phyloP scores from a whole-genome alignment of 2,888 invertebrate species.

The Ceriagrion tenellum region DNA sequence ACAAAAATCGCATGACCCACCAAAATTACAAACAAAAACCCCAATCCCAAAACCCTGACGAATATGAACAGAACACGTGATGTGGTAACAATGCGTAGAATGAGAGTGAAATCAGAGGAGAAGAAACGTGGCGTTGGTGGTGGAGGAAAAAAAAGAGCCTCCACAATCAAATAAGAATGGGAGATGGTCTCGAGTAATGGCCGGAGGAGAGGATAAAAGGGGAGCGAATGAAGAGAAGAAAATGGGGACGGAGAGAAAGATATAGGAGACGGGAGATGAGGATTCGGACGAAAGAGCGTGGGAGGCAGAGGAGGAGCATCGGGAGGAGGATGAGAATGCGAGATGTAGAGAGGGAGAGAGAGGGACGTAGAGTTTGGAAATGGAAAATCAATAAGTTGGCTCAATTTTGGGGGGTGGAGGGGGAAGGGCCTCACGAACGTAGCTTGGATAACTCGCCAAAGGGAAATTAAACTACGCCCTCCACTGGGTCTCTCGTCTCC shows the following conservation, averaged over 20 bases:
- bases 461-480: conserved; percentile 60
- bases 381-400: conserved; percentile 67
- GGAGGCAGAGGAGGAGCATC: too few relatives aligned
- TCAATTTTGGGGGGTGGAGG: conserved; percentile 63
- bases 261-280: too few relatives aligned
- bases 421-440: neutral
- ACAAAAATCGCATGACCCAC: too few relatives aligned
- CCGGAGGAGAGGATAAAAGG: too few relatives aligned
- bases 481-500: neutral
- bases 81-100: too few relatives aligned
- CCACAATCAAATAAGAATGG: neutral
- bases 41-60: too few relatives aligned
- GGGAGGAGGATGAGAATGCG: neutral
- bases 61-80: too few relatives aligned
- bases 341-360: neutral
- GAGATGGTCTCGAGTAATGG: neutral
- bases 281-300: neutral
- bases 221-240: too few relatives aligned
- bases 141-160: neutral
- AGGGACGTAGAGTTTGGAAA: conserved; percentile 60
- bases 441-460: conserved; percentile 63
- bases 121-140: neutral
- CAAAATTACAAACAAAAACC: too few relatives aligned
- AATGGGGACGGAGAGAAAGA: too few relatives aligned
- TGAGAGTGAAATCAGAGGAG: neutral